Base-by-base conservation (phyloP, 2,113 vertebrate species). In the Callocephalon fimbriatum region DNA sequence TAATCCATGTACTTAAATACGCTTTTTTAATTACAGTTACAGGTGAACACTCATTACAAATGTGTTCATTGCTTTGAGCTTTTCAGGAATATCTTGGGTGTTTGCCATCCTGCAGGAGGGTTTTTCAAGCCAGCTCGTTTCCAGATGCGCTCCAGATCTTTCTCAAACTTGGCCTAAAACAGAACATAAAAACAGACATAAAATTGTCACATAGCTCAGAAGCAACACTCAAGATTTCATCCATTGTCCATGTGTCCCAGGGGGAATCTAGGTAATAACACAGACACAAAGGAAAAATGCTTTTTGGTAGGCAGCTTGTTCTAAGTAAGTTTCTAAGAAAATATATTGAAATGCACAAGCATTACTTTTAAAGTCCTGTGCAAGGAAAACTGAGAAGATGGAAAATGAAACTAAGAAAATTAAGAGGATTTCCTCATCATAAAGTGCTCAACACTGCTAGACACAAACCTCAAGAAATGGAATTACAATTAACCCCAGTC, bases 71-170 rank as follows among this genome's bases (percentile, higher is more conserved):
- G 13, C 40, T 56, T 97, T 26, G 90, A 94, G 16, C 98, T 97
- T 82, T 96, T 98, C 90, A 99, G 38, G 95, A 97, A 99, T 93
- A 99, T 98, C 96, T 99, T 99, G 26, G 99, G 99, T 10, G 98
- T 76, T 15, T 95, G 97, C 99, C 99, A 99, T 38, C 98, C 99
- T 1, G 98, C 98, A 2, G 99, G 99, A 29, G 99, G 90, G 11
- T 94, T 98, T 96, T 97, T 99, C 95, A 99, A 97, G 59, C 99
- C 99, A 3, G 99, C 99, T 94, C 95, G 98, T 88, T 23, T 98
- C 99, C 99, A 99, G 93, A 99, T 98, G 63, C 98, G 98, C 48
- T 94, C 93, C 92, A 99, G 92, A 62, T 99, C 99, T 5, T 86
- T 96, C 97, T 99, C 99, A 91, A 99, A 99, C 61, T 89, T 98